Base-by-base conservation (phyloP, 92 coral and sea anemone genomes). In the Blastomussa wellsi region DNA sequence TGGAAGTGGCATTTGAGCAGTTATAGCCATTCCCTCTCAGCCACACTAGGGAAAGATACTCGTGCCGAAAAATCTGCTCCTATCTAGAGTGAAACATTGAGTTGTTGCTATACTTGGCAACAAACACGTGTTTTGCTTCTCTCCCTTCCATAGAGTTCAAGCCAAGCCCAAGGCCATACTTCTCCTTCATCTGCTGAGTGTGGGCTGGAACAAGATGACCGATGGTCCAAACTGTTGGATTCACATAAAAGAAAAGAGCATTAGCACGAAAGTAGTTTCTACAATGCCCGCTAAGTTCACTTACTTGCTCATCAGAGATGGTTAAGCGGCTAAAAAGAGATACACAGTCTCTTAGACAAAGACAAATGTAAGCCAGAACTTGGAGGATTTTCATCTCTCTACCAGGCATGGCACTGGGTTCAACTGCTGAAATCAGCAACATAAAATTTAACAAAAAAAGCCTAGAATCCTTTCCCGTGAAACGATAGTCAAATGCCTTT, bases 381-480 rank as follows among this genome's bases (percentile, higher is more conserved):
- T n/a, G n/a, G n/a, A n/a, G n/a, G n/a, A n/a, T n/a, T n/a, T n/a
- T n/a, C n/a, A n/a, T n/a, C n/a, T n/a, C n/a, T n/a, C n/a, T n/a
- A n/a, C n/a, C n/a, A n/a, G n/a, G n/a, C n/a, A n/a, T n/a, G n/a
- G n/a, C n/a, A n/a, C n/a, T n/a, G n/a, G n/a, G n/a, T n/a, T n/a
- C n/a, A n/a, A n/a, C n/a, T n/a, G n/a, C n/a, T n/a, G n/a, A n/a
- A n/a, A n/a, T n/a, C n/a, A n/a, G n/a, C n/a, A n/a, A n/a, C n/a
- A n/a, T n/a, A 76, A 89, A 92, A 75, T 92, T 60, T 0, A 82
- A 87, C 60, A 86, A 84, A 87, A 78, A 78, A 82, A n/a, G 55
- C 71, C 91, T 85, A 7, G 91, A 87, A 29, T 89, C 89, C 57
- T 83, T 79, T 6, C 92, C 90, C 12, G 93, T 92, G 49, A 92